Evolutionary conservation across 2,113 vertebrate species (phyloP), one percentile per base, ranked within the genome.

Genomic region (Rhinoderma darwinii): DNA sequence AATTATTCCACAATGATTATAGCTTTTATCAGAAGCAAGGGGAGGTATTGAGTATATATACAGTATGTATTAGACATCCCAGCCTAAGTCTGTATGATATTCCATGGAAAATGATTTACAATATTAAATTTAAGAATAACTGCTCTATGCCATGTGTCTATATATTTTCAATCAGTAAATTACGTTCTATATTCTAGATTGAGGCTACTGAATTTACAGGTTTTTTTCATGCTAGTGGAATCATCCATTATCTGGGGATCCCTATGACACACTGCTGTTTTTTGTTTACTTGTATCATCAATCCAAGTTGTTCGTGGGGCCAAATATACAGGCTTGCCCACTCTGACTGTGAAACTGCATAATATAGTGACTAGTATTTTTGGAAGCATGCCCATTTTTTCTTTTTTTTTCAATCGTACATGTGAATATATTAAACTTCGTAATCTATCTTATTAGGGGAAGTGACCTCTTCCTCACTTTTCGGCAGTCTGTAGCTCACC

Each of bases 1-100:
- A 12, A 83, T 70, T 9, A 51, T 83, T 50, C 61, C 43, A 27
- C 5, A 84, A 27, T 84, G n/a, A 73, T 37, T 54, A 22, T 41
- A 72, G 68, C 68, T 72, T 25, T 72, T 72, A 39, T 72, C 20
- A 22, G 37, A 20, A 41, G 41, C 68, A 41, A 41, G 68, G 68
- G 68, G 35, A 22, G 68, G 68, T 66, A 37, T 20, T 18, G 27
- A 35, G 30, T 61, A 27, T 63, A 30, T 61, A 27, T 63, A 30
- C 27, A 32, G 6, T 30, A 14, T 30, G 12, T n/a, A 63, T 14
- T 27, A 63, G 59, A 63, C 27, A 63, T 27, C 12, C 11, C n/a
- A 30, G 59, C n/a, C n/a, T 63, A 63, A 30, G 0, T 63, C 27
- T 30, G 10, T n/a, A 32, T 18, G 12, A 15, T 17, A 10, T 35